Percentiles rank a stretch among this genome's conserved stretches.
phyloP scores from a whole-genome alignment of 2,113 vertebrate genomes.

The Tonatia bakeri region DNA sequence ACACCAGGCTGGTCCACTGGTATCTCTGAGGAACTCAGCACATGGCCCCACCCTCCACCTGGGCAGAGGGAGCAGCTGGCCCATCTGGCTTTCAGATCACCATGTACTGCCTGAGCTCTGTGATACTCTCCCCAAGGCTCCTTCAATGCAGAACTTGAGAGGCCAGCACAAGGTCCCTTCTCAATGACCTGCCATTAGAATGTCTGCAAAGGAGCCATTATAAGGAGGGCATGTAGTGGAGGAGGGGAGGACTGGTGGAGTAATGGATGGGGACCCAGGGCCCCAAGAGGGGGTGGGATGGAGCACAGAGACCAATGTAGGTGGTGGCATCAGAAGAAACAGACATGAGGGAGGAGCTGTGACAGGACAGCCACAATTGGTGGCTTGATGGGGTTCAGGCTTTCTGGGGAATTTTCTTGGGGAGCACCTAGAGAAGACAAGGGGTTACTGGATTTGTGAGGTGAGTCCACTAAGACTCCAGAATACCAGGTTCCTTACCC shows the following conservation, averaged over 20 bases:
- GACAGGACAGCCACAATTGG: fast-evolving
- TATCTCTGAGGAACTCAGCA: neutral
- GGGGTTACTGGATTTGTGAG: too few relatives aligned
- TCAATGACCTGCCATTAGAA: fast-evolving
- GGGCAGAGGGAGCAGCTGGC: neutral
- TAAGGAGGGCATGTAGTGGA: neutral
- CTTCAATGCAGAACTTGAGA: neutral
- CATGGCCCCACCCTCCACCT: too few relatives aligned
- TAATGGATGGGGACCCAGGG: neutral
- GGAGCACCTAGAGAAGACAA: neutral
- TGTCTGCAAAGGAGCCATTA: neutral
- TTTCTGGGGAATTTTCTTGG: neutral
- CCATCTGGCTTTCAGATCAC: neutral
- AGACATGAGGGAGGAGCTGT: too few relatives aligned
- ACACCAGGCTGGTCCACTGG: neutral
- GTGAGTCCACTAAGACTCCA: too few relatives aligned
- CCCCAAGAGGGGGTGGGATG: neutral
- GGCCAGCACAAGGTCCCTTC: neutral
- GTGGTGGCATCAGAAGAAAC: neutral
- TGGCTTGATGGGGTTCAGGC: too few relatives aligned
- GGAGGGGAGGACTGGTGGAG: neutral
- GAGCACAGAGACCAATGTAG: neutral
- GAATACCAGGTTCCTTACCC: neutral
- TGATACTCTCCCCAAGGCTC: neutral
- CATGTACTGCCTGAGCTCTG: neutral